Percentiles rank a stretch among this genome's conserved stretches.
These are phyloP conservation scores for Acrocyrtus sp. DNA, from an alignment of 2,888 invertebrate species.

Conservation along the genomic window DNA sequence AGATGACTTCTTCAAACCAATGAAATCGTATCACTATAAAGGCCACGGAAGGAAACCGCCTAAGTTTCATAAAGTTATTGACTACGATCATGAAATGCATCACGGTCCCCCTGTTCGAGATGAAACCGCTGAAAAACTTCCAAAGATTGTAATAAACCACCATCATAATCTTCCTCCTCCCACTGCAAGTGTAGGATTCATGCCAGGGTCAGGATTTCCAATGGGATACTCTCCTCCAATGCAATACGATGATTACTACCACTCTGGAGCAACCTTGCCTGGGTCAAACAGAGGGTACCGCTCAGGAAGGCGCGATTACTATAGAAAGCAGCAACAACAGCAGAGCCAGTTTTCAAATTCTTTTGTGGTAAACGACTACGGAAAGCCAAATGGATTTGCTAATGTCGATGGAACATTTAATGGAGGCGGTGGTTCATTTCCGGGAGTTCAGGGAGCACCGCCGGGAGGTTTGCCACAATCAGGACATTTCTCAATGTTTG, in stretches of 20 bases:
- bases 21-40: no score
- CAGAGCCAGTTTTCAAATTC: conserved; percentile 12
- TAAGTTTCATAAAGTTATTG: conserved; percentile 29
- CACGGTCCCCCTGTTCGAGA: conserved; percentile 9
- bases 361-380: conserved; percentile 20
- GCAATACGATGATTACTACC: not conserved
- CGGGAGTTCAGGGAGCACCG: not conserved
- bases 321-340: not conserved
- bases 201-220: conserved; percentile 9
- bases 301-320: no score
- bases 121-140: conserved; percentile 10
- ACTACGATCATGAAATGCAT: conserved; percentile 26
- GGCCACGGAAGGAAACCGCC: conserved; percentile 9
- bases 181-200: not conserved
- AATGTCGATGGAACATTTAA: no score
- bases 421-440: no score
- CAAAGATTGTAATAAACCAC: conserved; percentile 44
- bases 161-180: conserved; percentile 36
- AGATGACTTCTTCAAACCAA: not conserved
- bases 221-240: conserved; percentile 6
- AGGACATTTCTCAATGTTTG: not conserved
- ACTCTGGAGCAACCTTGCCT: not conserved
- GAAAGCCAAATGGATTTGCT: no score
- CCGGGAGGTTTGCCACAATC: not conserved
- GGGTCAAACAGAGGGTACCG: not conserved